Evolutionary conservation across 2,113 vertebrate genomes (phyloP).

Genomic region (Leptobrachium ailaonicum): DNA sequence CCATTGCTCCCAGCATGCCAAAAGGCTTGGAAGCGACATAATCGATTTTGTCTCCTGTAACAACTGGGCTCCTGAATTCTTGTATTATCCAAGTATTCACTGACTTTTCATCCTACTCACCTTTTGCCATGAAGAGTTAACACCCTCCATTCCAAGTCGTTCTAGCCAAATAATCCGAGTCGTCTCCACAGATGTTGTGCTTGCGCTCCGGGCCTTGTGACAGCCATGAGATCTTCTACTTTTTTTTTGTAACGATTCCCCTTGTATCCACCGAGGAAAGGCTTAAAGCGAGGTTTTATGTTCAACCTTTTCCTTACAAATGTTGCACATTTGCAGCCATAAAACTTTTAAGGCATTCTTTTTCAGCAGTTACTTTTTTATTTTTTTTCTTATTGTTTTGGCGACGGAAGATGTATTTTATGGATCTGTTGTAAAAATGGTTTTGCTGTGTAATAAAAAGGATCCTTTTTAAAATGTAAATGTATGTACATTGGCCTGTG

Average conservation of each 20-base stretch:
- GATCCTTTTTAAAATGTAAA: constrained; percentile 24
- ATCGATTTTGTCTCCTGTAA: too few species aligned
- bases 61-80: too few species aligned
- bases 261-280: constrained; percentile 10
- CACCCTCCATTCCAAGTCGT: constrained; percentile 14
- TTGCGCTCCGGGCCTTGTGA: constrained; percentile 17
- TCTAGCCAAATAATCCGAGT: neutral
- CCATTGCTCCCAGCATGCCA: constrained; percentile 31
- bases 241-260: constrained; percentile 1
- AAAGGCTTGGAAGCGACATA: neutral
- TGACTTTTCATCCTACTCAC: too few species aligned
- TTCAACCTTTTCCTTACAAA: constrained; percentile 11
- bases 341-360: neutral
- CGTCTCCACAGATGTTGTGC: constrained; percentile 21
- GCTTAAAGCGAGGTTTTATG: neutral
- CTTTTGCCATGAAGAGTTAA: constrained; percentile 12
- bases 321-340: constrained; percentile 20
- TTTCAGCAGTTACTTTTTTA: constrained; percentile 1
- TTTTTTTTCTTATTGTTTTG: constrained; percentile 18
- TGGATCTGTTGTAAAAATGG: constrained; percentile 15
- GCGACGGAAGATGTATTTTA: constrained; percentile 13
- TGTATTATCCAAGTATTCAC: too few species aligned
- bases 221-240: neutral
- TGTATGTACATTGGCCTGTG: neutral
- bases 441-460: neutral